These are phyloP conservation scores for Poecilobothrus nobilitatus DNA, from an alignment of 2,888 invertebrate genomes.

Conservation along the genomic window DNA sequence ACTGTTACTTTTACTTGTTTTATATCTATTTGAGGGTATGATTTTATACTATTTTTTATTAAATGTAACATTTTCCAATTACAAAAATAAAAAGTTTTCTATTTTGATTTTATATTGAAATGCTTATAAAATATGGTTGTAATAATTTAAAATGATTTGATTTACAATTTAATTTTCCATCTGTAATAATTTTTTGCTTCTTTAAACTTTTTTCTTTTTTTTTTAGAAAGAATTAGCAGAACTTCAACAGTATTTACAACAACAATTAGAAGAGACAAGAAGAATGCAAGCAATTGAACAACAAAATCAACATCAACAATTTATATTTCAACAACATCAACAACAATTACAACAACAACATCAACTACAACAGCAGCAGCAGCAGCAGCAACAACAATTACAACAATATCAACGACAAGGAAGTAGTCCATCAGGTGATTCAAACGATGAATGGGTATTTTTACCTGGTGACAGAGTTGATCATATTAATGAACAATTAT, in stretches of 20 bases:
- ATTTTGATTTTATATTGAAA: too few relatives aligned
- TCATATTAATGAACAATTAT: background rate
- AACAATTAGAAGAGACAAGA: background rate
- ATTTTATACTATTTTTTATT: too few relatives aligned
- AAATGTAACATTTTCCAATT: too few relatives aligned
- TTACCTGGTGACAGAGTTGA: constrained; percentile 24
- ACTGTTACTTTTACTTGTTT: too few relatives aligned
- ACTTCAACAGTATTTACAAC: background rate
- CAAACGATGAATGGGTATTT: constrained; percentile 39
- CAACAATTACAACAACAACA: constrained; percentile 19
- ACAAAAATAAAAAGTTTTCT: too few relatives aligned
- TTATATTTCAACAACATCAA: background rate
- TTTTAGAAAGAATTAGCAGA: background rate
- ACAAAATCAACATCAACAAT: background rate
- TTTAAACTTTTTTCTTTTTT: too few relatives aligned
- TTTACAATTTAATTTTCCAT: too few relatives aligned
- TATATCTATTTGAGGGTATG: too few relatives aligned
- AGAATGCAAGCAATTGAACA: background rate
- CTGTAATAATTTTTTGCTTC: too few relatives aligned
- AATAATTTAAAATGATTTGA: too few relatives aligned
- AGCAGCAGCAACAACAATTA: constrained; percentile 19
- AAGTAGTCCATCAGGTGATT: constrained; percentile 16
- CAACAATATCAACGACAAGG: constrained; percentile 16
- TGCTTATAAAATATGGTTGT: too few relatives aligned
- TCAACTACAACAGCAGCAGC: constrained; percentile 15